phyloP scores from a whole-genome alignment of 1,140 invertebrate genomes.

The Wiebesia pumilae region DNA sequence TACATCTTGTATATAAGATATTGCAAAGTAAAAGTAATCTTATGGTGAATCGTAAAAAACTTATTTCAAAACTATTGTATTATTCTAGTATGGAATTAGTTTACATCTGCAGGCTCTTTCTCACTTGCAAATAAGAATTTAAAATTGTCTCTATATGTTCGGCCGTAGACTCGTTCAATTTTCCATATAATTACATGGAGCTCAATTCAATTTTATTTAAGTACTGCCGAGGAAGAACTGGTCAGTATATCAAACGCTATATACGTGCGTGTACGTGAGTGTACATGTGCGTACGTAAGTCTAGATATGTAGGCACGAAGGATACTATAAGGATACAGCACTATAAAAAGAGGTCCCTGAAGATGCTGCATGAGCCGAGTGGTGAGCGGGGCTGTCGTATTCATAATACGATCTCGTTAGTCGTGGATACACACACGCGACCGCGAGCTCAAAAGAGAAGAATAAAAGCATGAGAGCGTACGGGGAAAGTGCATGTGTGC shows the following conservation, averaged over 20 bases:
- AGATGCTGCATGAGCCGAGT: conserved; percentile 14
- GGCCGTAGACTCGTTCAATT: background rate
- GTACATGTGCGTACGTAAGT: background rate
- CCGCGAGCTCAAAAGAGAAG: background rate
- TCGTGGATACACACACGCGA: conserved; percentile 54
- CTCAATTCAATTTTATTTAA: conserved; percentile 54
- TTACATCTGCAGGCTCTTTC: background rate
- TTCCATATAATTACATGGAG: conserved; percentile 47
- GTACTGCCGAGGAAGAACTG: background rate
- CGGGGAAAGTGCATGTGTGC: conserved; percentile 45
- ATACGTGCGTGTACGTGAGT: background rate
- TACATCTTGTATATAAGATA: too few species aligned
- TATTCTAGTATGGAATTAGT: background rate
- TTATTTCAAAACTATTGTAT: background rate
- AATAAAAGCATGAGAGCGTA: conserved; percentile 40
- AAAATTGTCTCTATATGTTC: background rate
- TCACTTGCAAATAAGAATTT: background rate
- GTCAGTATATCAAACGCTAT: background rate
- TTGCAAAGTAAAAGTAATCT: too few species aligned
- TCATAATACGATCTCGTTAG: conserved; percentile 64
- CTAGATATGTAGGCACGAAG: too few species aligned
- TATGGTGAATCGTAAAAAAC: background rate
- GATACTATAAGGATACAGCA: background rate
- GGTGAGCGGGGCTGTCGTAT: conserved; percentile 57
- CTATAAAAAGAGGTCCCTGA: background rate